Percentiles rank a stretch among this genome's conserved stretches.
phyloP scores from a whole-genome alignment of 2,113 vertebrate genomes.

The Brachyistius frenatus region DNA sequence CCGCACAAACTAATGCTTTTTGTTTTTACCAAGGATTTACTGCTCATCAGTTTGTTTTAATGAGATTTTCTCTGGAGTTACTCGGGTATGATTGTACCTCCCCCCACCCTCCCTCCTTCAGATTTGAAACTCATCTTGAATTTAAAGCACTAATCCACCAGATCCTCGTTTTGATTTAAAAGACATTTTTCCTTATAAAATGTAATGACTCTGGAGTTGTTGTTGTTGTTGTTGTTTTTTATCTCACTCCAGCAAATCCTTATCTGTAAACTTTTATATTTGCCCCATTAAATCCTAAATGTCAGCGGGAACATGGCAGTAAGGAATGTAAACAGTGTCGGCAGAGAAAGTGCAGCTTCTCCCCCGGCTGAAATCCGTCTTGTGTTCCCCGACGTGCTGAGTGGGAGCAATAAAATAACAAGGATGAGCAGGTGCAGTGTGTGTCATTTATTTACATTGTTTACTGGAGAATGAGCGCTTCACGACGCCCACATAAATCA shows the following conservation, averaged over 20 bases:
- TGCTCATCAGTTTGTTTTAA: too few species aligned
- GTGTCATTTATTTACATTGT: constrained; percentile 23
- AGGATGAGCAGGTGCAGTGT: constrained; percentile 11
- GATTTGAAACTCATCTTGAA: neutral
- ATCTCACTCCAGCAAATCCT: neutral
- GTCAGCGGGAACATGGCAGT: neutral
- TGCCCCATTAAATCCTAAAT: neutral
- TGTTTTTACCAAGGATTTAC: too few species aligned
- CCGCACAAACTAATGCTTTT: too few species aligned
- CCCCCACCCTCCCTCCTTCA: neutral
- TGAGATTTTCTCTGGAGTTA: too few species aligned
- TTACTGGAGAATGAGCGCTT: constrained; percentile 8
- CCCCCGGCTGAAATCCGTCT: constrained; percentile 1
- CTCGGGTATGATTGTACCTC: too few species aligned
- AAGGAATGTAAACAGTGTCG: neutral
- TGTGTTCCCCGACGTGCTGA: constrained; percentile 9
- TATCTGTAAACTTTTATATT: constrained; percentile 9
- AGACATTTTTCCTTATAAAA: neutral
- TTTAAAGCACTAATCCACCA: constrained; percentile 10
- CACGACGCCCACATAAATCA: constrained; percentile 1
- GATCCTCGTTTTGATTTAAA: neutral
- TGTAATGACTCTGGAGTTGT: neutral
- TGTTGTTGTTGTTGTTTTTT: too few species aligned
- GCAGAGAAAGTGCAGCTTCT: neutral
- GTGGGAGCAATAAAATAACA: neutral